Evolutionary conservation across 2,888 invertebrate genomes (phyloP).

Genomic region (Rhabditoides inermis): DNA sequence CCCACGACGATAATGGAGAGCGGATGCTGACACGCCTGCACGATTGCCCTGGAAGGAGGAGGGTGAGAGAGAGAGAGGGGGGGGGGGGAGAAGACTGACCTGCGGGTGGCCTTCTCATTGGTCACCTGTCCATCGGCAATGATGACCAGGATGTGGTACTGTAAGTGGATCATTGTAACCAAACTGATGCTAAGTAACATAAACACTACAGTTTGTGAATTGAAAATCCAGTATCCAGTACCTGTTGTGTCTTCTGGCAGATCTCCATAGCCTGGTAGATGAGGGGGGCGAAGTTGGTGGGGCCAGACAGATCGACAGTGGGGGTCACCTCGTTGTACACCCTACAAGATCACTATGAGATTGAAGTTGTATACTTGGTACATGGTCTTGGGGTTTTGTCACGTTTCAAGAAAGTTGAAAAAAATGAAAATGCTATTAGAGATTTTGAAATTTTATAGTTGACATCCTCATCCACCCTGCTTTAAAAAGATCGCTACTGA

Average conservation of each 20-base stretch:
- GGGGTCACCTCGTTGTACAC: slow-evolving; percentile 56
- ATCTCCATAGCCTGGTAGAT: slow-evolving; percentile 57
- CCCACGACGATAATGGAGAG: slow-evolving; percentile 58
- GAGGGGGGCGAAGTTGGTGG: slow-evolving; percentile 59
- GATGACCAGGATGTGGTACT: slow-evolving; percentile 58
- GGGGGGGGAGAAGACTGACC: no score
- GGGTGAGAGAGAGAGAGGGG: no score
- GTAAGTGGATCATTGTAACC: slow-evolving; percentile 10
- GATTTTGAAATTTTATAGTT: no score
- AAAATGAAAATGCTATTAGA: background rate
- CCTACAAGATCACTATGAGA: slow-evolving; percentile 22
- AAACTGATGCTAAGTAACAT: background rate
- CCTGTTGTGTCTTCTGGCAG: slow-evolving; percentile 54
- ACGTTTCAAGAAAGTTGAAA: no score
- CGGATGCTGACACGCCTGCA: slow-evolving; percentile 55
- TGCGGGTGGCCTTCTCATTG: slow-evolving; percentile 55
- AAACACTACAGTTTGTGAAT: background rate
- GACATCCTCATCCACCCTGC: no score
- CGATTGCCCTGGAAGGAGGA: no score
- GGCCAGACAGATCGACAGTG: slow-evolving; percentile 56
- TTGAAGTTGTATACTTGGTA: background rate
- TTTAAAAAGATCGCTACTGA: no score
- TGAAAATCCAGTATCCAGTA: slow-evolving; percentile 10
- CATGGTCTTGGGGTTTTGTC: no score
- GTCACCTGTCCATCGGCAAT: slow-evolving; percentile 59